Percentiles rank a stretch among this genome's conserved stretches.
Evolutionary conservation across 2,113 vertebrate genomes (phyloP).

Genomic region (Sceloporus undulatus): DNA sequence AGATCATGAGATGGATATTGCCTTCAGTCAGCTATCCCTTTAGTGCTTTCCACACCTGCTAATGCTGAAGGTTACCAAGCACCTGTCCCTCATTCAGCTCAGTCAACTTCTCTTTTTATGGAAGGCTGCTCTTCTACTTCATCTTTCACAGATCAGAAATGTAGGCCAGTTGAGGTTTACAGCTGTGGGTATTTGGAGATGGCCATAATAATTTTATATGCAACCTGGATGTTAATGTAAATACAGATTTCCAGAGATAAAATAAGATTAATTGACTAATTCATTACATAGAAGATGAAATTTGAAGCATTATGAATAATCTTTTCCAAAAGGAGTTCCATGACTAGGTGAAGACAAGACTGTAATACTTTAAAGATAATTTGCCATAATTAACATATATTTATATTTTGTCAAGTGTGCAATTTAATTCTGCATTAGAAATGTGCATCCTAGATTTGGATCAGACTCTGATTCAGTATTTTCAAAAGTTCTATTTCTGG

Average conservation of each 20-base stretch:
- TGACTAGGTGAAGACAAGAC: not conserved
- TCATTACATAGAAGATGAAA: not conserved
- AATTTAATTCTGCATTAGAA: too few relatives aligned
- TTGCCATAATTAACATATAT: not conserved
- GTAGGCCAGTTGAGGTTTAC: conserved; percentile 23
- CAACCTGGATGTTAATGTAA: not conserved
- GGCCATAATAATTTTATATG: conserved; percentile 8
- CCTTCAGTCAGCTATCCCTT: conserved; percentile 16
- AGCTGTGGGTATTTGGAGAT: not conserved
- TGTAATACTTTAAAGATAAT: not conserved
- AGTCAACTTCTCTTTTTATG: not conserved
- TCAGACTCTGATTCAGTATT: too few relatives aligned
- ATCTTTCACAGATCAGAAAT: not conserved
- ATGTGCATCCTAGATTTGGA: too few relatives aligned
- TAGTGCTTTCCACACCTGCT: not conserved
- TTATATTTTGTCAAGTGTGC: not conserved
- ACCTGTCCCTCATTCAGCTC: not conserved
- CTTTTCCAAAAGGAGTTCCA: not conserved
- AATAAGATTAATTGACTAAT: conserved; percentile 5
- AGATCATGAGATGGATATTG: rapidly evolving
- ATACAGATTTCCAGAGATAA: conserved; percentile 7
- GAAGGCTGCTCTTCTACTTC: conserved; percentile 1
- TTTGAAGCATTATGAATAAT: not conserved
- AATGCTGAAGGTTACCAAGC: conserved; percentile 6
- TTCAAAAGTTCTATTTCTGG: too few relatives aligned